Base-by-base conservation (phyloP, 2,888 invertebrate species). In the Drosophila infuscata region DNA sequence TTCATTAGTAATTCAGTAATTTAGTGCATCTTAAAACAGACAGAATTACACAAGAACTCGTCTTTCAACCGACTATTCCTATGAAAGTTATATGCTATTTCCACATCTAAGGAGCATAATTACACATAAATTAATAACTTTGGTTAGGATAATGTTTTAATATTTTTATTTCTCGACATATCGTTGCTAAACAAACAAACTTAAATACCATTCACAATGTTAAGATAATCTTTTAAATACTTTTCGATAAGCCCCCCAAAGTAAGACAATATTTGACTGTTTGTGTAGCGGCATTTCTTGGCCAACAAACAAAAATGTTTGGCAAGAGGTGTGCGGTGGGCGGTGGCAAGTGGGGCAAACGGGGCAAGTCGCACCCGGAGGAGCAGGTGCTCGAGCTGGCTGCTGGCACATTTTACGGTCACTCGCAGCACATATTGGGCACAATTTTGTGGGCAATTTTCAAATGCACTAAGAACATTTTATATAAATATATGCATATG, bases 391-490 rank as follows among this genome's bases (percentile, higher is more conserved):
- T 60, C 63, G 73, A 51, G 17, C 11, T 51, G 49, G 49, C 17
- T 51, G 66, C 52, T 82, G 74, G 74, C 71, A 72, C 73, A 77
- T 77, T 86, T 88, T 83, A 86, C 72, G 78, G 71, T 64, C 71
- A 65, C 58, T 73, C 83, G 76, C 58, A 81, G 83, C 61, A 77
- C 69, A 77, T 74, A 66, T 84, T 83, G 88, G 87, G 72, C 82
- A 87, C 82, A 79, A 70, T 80, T 62, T 73, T 73, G 77, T 79
- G 81, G 86, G 76, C 88, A 85, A 85, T 85, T 88, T 88, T 86
- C 88, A 85, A 85, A 88, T 88, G 89, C 85, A 89, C 59, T 70
- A 61, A 79, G 74, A 33, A 81, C 83, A 82, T 72, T 75, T 52
- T 81, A 83, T 70, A 85, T 88, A 88, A 88, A 89, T 88, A 67